Base-by-base conservation (phyloP, 2,888 invertebrate species). In the Diplazon laetatorius region DNA sequence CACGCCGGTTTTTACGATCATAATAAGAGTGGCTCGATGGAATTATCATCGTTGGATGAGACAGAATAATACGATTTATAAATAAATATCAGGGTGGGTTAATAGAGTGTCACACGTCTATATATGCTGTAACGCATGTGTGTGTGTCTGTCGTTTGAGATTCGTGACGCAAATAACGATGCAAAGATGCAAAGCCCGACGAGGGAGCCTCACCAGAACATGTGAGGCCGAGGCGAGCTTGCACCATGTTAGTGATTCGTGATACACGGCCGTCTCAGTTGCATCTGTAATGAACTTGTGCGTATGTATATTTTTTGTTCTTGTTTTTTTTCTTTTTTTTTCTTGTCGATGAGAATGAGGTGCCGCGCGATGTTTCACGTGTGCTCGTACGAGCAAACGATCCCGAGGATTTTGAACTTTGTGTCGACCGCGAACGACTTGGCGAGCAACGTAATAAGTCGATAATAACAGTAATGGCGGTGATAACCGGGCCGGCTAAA, bases 401-500 rank as follows among this genome's bases (percentile, higher is more conserved):
- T 59, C 65, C 68, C 63, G 62, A 55, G 60, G 62, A 52, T 75
- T 55, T 39, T 55, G 46, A 79, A 78, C 81, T 85, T 80, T 80
- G 82, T n/a, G n/a, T n/a, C n/a, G n/a, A n/a, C n/a, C n/a, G 80
- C 83, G 87, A 82, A 71, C 72, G 78, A 71, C 76, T 69, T 81
- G 80, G 69, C 77, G 76, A n/a, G 76, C 83, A 81, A 82, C 85
- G 87, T 90, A 90, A 90, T 89, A 89, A 90, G 89, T 88, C 89
- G 91, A 90, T 91, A 91, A 90, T 90, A 87, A 88, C 88, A 85
- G 87, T 87, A 88, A 91, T 89, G 87, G 87, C 82, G 44, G 82
- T 89, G 89, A 88, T 89, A 89, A 90, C 87, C 85, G 86, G 83
- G 83, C 65, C 68, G 83, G 85, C 87, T 90, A 90, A 91, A 90